These are phyloP conservation scores for Saimiri boliviensis DNA, from an alignment of 2,113 vertebrate species.

Conservation along the genomic window DNA sequence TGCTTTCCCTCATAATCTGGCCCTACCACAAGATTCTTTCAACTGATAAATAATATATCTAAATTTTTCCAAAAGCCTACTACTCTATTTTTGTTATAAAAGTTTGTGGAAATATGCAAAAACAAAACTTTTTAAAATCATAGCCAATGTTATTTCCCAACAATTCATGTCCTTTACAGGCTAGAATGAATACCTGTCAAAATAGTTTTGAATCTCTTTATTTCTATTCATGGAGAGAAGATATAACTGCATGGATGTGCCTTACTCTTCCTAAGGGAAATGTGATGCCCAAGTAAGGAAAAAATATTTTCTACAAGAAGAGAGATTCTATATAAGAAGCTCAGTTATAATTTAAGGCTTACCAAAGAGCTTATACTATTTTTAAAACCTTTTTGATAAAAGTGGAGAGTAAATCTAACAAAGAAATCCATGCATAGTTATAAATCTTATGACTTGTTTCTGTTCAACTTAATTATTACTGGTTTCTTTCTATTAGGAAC, in stretches of 20 bases:
- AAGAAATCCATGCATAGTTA: background rate
- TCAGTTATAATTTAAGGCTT: background rate
- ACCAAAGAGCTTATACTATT: background rate
- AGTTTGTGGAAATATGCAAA: background rate
- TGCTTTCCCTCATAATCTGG: background rate
- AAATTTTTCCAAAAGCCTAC: background rate
- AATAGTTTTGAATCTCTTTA: background rate
- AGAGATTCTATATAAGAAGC: background rate
- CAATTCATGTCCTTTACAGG: background rate
- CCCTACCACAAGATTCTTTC: background rate
- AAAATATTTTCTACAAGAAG: background rate
- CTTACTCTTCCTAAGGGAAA: background rate
- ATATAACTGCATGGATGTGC: background rate
- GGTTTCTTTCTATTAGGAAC: background rate
- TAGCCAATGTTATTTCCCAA: background rate
- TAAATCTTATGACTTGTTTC: background rate
- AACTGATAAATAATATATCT: slow-evolving; percentile 6
- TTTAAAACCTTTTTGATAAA: background rate
- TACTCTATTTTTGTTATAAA: background rate
- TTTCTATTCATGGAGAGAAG: background rate
- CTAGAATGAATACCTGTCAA: background rate
- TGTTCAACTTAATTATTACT: background rate
- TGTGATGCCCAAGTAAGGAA: background rate
- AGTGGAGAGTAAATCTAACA: background rate
- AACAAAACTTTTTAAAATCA: background rate